Conservation (phyloP, 1,140 invertebrate genomes). For the Eulimnadia texana region DNA sequence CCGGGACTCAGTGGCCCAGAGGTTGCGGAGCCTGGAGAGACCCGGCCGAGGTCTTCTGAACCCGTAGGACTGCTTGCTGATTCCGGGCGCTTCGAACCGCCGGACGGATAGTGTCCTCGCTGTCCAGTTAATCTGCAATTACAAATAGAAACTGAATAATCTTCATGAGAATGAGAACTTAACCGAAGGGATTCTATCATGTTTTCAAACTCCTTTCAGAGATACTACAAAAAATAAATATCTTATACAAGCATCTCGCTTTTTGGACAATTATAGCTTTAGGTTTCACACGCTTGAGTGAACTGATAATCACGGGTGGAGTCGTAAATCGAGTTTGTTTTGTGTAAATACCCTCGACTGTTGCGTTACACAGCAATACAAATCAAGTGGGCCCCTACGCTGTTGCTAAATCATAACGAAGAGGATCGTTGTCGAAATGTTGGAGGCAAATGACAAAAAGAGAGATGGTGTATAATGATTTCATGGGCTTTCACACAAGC, state of each 20-base stretch:
- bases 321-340: background rate
- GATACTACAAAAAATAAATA: too few relatives aligned
- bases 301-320: background rate
- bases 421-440: background rate
- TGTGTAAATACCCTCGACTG: background rate
- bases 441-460: background rate
- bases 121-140: conserved; percentile 1
- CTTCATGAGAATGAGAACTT: too few relatives aligned
- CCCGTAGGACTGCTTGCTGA: conserved; percentile 11
- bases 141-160: too few relatives aligned
- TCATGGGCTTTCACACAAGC: background rate
- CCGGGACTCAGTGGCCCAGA: conserved; percentile 13
- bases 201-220: too few relatives aligned
- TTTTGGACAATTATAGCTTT: too few relatives aligned
- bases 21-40: background rate
- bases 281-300: too few relatives aligned
- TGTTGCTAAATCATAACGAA: background rate
- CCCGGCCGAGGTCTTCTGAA: background rate
- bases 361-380: background rate
- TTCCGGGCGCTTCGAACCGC: conserved; percentile 11
- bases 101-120: conserved; percentile 7
- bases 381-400: background rate
- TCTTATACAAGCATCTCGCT: too few relatives aligned
- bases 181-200: too few relatives aligned
- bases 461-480: background rate